Percentiles rank a stretch among this genome's conserved stretches.
phyloP scores from a whole-genome alignment of 2,113 vertebrate genomes.

The Lutjanus erythropterus region DNA sequence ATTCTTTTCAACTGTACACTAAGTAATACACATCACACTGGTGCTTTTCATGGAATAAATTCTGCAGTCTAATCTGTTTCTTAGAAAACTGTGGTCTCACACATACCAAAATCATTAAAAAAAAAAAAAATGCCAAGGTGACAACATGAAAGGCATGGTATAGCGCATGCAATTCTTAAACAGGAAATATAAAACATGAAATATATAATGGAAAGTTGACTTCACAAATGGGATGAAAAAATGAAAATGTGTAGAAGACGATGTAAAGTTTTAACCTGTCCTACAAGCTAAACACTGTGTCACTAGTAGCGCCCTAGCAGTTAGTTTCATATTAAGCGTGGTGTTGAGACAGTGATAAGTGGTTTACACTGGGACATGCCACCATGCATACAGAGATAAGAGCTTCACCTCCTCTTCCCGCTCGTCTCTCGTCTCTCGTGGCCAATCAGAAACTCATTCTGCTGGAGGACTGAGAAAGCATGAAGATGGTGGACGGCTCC shows the following conservation, averaged over 20 bases:
- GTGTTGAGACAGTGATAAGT: constrained; percentile 26
- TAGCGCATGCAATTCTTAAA: neutral
- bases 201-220: neutral
- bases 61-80: neutral
- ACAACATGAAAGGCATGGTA: constrained; percentile 13
- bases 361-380: constrained; percentile 50
- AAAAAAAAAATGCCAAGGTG: neutral
- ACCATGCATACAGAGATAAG: constrained; percentile 68
- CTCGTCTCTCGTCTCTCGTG: constrained; percentile 79
- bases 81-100: neutral
- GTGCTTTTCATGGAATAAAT: neutral
- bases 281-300: neutral
- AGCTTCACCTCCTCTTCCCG: constrained; percentile 88
- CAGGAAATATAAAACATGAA: neutral
- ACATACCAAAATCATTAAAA: neutral
- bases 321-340: constrained; percentile 50
- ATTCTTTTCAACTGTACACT: neutral
- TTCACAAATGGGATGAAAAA: constrained; percentile 16
- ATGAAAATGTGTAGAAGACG: neutral
- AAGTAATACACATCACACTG: neutral
- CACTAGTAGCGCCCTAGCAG: neutral
- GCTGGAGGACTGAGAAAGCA: constrained; percentile 99
- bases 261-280: neutral
- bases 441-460: constrained; percentile 96
- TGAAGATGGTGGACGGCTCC: constrained; percentile 99